A percentile compares a stretch with the other conserved stretches of the same genome.
Conservation (phyloP, 2,888 invertebrate species). For the Rhingia campestris region DNA sequence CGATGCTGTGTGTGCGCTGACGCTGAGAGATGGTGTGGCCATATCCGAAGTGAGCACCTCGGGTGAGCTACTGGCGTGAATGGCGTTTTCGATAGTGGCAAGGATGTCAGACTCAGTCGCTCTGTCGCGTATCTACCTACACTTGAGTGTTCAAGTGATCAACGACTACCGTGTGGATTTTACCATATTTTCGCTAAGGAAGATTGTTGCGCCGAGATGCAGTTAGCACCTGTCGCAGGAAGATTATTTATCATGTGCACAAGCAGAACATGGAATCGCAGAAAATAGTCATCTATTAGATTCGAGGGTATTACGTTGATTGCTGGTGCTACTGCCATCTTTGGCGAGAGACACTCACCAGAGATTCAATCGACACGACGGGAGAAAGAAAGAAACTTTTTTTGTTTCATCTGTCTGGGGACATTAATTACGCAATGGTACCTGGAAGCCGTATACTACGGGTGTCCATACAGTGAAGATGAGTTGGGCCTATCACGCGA, state of each 20-base stretch:
- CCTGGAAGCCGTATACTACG: conserved; percentile 27
- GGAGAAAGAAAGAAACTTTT: conserved; percentile 38
- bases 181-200: conserved; percentile 49
- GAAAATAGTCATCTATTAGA: conserved; percentile 72
- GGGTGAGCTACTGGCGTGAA: conserved; percentile 67
- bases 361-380: conserved; percentile 22
- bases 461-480: conserved; percentile 20
- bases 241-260: conserved; percentile 74
- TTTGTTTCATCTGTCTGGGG: conserved; percentile 64
- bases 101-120: conserved; percentile 50
- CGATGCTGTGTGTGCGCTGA: conserved; percentile 45
- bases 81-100: conserved; percentile 53
- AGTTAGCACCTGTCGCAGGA: conserved; percentile 71
- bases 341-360: conserved; percentile 21
- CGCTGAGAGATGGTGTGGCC: conserved; percentile 28
- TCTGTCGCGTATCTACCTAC: conserved; percentile 68
- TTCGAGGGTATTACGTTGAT: conserved; percentile 71
- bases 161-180: conserved; percentile 71
- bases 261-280: conserved; percentile 67
- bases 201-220: conserved; percentile 21
- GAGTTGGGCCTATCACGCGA: conserved; percentile 64
- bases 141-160: conserved; percentile 72
- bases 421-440: conserved; percentile 73
- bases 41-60: conserved; percentile 14
- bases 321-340: conserved; percentile 42